Conservation (phyloP, 2,113 vertebrate genomes). For the Petaurus breviceps region DNA sequence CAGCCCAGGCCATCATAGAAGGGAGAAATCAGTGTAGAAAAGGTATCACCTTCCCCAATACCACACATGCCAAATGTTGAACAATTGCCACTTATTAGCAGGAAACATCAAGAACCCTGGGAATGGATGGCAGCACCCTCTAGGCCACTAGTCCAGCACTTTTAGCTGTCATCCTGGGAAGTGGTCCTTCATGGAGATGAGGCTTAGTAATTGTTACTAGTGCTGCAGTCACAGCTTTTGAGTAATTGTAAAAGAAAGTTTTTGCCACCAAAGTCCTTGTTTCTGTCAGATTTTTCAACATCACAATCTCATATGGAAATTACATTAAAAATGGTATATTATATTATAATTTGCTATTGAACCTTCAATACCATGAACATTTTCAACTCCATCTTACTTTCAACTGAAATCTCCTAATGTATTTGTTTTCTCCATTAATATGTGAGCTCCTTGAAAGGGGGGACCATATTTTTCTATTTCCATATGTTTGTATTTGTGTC, state of each 20-base stretch:
- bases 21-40: background rate
- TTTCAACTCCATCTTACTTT: too few relatives aligned
- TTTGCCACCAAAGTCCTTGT: background rate
- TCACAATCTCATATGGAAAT: background rate
- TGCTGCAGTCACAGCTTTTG: background rate
- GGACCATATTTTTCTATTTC: background rate
- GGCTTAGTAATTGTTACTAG: background rate
- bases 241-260: background rate
- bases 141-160: background rate
- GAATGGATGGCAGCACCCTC: background rate
- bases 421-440: background rate
- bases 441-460: background rate
- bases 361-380: background rate
- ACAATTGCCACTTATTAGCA: background rate
- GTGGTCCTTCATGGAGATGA: background rate
- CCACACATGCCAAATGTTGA: background rate
- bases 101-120: background rate
- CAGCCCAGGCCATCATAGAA: background rate
- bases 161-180: background rate
- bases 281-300: background rate
- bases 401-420: background rate
- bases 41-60: background rate
- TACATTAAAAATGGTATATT: background rate
- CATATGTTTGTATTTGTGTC: background rate
- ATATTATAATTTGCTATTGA: background rate